These are phyloP conservation scores for Myrmecobius fasciatus DNA, from an alignment of 2,113 vertebrate species.

Conservation along the genomic window DNA sequence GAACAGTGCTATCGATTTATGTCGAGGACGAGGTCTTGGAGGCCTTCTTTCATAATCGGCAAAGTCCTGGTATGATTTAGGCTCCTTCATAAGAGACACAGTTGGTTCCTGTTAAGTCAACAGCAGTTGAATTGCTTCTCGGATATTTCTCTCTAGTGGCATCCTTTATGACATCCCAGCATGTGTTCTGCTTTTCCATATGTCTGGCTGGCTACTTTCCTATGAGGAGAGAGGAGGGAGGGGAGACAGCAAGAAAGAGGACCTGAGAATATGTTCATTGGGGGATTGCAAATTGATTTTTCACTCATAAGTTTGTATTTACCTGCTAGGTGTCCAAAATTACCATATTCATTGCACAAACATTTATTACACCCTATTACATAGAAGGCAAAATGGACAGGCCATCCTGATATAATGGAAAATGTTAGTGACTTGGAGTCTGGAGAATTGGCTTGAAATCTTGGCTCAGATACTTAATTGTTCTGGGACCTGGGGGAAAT, in stretches of 20 bases:
- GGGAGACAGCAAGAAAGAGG: background rate
- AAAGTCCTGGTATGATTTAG: conserved; percentile 73
- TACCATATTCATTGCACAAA: background rate
- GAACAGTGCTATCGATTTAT: fast-evolving
- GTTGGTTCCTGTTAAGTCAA: conserved; percentile 78
- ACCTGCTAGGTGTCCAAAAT: conserved; percentile 41
- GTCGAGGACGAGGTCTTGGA: conserved; percentile 19
- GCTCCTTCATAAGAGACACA: conserved; percentile 73
- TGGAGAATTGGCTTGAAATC: background rate
- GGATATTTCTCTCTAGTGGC: conserved; percentile 59
- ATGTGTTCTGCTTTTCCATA: conserved; percentile 30
- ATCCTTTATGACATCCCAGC: conserved; percentile 47
- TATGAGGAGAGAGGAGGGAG: background rate
- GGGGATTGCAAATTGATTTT: conserved; percentile 45
- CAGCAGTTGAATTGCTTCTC: conserved; percentile 54
- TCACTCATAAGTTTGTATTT: conserved; percentile 35
- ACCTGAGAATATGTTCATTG: background rate
- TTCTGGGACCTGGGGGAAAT: background rate
- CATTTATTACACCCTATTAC: background rate
- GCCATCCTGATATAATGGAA: background rate
- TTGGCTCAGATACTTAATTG: background rate
- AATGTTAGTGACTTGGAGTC: conserved; percentile 1
- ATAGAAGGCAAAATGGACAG: background rate
- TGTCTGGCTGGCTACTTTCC: conserved; percentile 49
- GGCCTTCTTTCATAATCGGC: conserved; percentile 36